Evolutionary conservation across 37 sponge, comb jelly and placozoan species (phyloP), one percentile per base, ranked within the genome.

Genomic region (Aplysina aerophoba): DNA sequence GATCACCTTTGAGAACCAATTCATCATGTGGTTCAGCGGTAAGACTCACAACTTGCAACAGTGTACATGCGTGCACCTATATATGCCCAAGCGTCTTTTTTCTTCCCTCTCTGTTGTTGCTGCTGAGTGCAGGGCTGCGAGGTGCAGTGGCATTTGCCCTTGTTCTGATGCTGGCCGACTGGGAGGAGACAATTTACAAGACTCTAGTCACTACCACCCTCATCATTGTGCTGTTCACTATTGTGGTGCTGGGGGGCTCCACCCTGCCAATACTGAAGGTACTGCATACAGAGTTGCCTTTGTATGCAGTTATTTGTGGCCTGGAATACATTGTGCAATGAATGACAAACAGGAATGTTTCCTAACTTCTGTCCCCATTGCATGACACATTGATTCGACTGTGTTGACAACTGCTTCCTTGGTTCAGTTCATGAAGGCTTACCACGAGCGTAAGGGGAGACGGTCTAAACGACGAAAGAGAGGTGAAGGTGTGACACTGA

Each of bases 11-110:
- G 64, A 91, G 61, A 94, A 86, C 87, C 97, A 97, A 87, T 94
- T 92, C 37, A 80, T 97, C 44, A 97, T 97, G 95, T 97, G 95
- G 93, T 97, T 92, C 78, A 92, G 93, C 74, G 97, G 97, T 97
- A 55, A 71, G 93, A 59, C 55, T 63, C 31, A 64, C 71, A 69
- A 12, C 30, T 80, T 80, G 20, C 12, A 24, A 17, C 8, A 19
- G 41, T 85, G 4, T 30, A 36, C 59, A 3, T 81, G 63, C 17
- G 59, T 85, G 59, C 55, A 6, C 53, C 28, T 56, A 20, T 73
- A 22, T 53, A 22, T 73, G 77, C 4, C 6, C n/a, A 28, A 16
- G 8, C 55, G 57, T 15, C n/a, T n/a, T n/a, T n/a, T n/a, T n/a
- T n/a, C n/a, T n/a, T n/a, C 15, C 5, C 19, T 37, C 25, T 59